A percentile compares a stretch with the other conserved stretches of the same genome.
Evolutionary conservation across 2,888 invertebrate species (phyloP).

Genomic region (Napeogenes inachia): DNA sequence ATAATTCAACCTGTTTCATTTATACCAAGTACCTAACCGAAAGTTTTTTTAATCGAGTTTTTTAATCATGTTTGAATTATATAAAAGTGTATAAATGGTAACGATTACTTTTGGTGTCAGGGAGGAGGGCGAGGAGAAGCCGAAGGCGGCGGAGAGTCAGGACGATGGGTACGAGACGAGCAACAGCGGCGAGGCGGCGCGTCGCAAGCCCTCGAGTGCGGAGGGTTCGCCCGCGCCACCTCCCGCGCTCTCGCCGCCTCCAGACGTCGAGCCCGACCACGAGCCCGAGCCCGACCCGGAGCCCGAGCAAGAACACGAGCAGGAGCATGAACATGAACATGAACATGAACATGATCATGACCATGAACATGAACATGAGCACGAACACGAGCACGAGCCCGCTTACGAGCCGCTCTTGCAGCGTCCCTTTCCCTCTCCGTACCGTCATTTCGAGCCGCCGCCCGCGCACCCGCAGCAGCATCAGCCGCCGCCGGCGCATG

Average conservation of each 20-base stretch:
- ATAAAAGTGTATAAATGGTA: constrained; percentile 9
- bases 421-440: constrained; percentile 35
- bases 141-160: constrained; percentile 82
- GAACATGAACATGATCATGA: constrained; percentile 40
- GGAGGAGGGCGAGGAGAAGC: constrained; percentile 73
- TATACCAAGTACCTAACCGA: too few relatives aligned
- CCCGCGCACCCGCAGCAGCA: constrained; percentile 37
- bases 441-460: constrained; percentile 48
- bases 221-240: constrained; percentile 41
- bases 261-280: constrained; percentile 44
- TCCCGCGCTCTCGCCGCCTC: constrained; percentile 47
- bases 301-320: constrained; percentile 21
- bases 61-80: not conserved
- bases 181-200: constrained; percentile 79
- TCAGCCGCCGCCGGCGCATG: constrained; percentile 38
- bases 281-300: constrained; percentile 47
- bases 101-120: constrained; percentile 40
- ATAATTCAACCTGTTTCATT: too few relatives aligned
- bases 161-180: constrained; percentile 95
- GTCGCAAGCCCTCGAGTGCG: constrained; percentile 55
- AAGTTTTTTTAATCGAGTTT: too few relatives aligned
- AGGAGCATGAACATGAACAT: constrained; percentile 16
- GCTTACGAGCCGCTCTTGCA: constrained; percentile 41
- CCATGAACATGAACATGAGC: not conserved
- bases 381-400: constrained; percentile 36